These are phyloP conservation scores for Eupelmus urozonus DNA, from an alignment of 2,888 invertebrate genomes.

Conservation along the genomic window DNA sequence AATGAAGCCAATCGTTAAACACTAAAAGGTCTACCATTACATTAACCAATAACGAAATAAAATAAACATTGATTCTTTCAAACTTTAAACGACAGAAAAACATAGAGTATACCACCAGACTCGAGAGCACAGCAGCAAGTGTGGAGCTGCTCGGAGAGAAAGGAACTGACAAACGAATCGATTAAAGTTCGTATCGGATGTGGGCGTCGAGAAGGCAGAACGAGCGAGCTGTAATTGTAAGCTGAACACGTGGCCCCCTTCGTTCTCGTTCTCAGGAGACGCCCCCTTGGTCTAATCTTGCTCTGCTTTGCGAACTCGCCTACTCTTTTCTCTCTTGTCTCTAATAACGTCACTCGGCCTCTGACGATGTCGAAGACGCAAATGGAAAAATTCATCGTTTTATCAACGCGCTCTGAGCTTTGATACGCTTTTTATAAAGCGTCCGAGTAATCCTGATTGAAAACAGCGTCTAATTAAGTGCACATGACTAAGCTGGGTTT, in stretches of 20 bases:
- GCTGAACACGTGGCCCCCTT: conserved; percentile 72
- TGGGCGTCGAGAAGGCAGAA: conserved; percentile 66
- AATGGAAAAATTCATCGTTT: conserved; percentile 49
- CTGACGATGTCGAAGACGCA: conserved; percentile 39
- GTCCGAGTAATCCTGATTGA: neutral
- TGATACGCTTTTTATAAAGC: neutral
- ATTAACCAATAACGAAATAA: neutral
- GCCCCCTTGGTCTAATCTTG: conserved; percentile 72
- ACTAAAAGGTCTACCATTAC: no score
- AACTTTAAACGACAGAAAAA: neutral
- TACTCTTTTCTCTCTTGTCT: conserved; percentile 40
- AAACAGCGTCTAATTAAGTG: neutral
- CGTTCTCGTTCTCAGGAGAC: conserved; percentile 68
- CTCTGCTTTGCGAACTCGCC: conserved; percentile 61
- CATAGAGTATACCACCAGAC: no score
- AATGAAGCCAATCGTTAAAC: no score
- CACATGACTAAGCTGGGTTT: no score
- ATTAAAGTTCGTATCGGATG: conserved; percentile 68
- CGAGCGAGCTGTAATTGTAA: conserved; percentile 52
- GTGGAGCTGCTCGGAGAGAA: conserved; percentile 7
- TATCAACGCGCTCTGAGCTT: neutral
- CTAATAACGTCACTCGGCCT: conserved; percentile 30
- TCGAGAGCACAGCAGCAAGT: no score
- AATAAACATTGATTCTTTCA: neutral
- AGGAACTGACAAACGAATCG: conserved; percentile 62